Evolutionary conservation across 2,888 invertebrate genomes (phyloP).

Genomic region (Emesis furor): DNA sequence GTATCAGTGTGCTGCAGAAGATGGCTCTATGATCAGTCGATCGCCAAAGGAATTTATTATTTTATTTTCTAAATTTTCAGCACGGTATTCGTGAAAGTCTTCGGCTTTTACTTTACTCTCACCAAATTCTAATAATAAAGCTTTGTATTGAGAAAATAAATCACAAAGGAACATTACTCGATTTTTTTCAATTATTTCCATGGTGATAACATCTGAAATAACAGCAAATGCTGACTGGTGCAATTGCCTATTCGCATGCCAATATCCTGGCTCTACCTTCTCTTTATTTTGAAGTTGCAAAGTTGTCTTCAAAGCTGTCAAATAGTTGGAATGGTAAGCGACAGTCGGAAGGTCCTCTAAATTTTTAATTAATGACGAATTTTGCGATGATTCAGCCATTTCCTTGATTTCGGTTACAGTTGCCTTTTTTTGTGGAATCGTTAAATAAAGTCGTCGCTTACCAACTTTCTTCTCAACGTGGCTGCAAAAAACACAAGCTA

Average conservation of each 20-base stretch:
- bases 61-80: conserved; percentile 63
- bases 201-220: conserved; percentile 60
- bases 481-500: background rate
- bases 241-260: conserved; percentile 34
- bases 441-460: conserved; percentile 9
- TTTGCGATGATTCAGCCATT: background rate
- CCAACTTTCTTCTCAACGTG: conserved; percentile 7
- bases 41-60: conserved; percentile 43
- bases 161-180: conserved; percentile 54
- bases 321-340: conserved; percentile 13
- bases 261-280: conserved; percentile 11
- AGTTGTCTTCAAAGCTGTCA: background rate
- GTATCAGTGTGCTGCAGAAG: conserved; percentile 53
- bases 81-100: conserved; percentile 72
- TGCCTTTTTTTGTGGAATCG: conserved; percentile 4
- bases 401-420: background rate
- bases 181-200: conserved; percentile 60
- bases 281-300: conserved; percentile 29
- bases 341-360: conserved; percentile 1
- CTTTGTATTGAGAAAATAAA: conserved; percentile 60
- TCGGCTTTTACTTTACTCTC: conserved; percentile 67
- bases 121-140: conserved; percentile 60
- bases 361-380: background rate
- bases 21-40: conserved; percentile 40
- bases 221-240: conserved; percentile 38